These are phyloP conservation scores for Nipponia nippon DNA, from an alignment of 2,113 vertebrate genomes.

Conservation along the genomic window DNA sequence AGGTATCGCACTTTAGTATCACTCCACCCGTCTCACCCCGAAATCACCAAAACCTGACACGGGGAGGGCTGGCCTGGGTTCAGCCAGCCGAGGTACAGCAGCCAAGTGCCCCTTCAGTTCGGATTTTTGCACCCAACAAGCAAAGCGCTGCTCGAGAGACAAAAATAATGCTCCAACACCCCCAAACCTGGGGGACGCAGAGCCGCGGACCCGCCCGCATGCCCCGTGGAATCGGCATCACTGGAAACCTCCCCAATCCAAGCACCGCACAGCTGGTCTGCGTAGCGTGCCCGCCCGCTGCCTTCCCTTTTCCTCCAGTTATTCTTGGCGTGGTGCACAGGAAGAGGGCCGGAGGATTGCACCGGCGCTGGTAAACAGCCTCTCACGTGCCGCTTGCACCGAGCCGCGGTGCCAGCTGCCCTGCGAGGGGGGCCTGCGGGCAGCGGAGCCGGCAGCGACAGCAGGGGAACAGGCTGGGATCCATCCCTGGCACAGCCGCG, in stretches of 20 bases:
- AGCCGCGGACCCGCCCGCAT: fast-evolving
- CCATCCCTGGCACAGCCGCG: not conserved
- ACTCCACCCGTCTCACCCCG: too few relatives aligned
- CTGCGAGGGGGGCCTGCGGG: not conserved
- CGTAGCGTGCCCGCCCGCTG: fast-evolving
- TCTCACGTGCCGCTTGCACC: not conserved
- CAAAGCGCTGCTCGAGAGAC: not conserved
- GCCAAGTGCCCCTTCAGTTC: not conserved
- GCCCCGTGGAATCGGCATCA: not conserved
- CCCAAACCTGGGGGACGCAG: fast-evolving
- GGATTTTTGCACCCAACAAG: not conserved
- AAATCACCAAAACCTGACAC: not conserved
- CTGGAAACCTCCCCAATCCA: not conserved
- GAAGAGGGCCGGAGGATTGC: not conserved
- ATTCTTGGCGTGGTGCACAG: not conserved
- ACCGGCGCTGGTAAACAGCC: not conserved
- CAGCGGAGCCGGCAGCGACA: not conserved
- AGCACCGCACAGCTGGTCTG: not conserved
- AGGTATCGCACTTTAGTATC: fast-evolving
- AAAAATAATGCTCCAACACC: fast-evolving
- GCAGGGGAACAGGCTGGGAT: not conserved
- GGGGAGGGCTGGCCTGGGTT: not conserved
- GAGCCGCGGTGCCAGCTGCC: not conserved
- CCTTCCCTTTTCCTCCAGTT: not conserved
- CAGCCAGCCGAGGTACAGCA: not conserved